These are phyloP conservation scores for Elegia similella DNA, from an alignment of 2,888 invertebrate genomes.

Conservation along the genomic window DNA sequence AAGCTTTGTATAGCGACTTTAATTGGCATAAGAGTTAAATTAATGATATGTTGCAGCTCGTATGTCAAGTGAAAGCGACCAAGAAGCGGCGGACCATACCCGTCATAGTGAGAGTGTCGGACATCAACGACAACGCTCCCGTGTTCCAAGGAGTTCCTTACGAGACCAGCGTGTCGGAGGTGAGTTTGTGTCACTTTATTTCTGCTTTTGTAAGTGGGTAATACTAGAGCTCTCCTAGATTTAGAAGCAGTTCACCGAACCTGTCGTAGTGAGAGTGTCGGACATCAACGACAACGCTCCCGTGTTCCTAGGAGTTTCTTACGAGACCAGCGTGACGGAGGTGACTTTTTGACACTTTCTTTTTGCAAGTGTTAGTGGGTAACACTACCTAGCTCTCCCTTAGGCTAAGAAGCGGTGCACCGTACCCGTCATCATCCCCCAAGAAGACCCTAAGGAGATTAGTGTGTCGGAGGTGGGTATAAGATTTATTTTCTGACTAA, in stretches of 20 bases:
- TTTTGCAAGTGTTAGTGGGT: too few relatives aligned
- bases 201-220: neutral
- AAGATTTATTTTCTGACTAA: conserved; percentile 75
- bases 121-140: conserved; percentile 95
- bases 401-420: conserved; percentile 88
- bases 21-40: neutral
- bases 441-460: conserved; percentile 91
- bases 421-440: conserved; percentile 92
- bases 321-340: conserved; percentile 84
- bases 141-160: conserved; percentile 92
- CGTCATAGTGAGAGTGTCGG: conserved; percentile 93
- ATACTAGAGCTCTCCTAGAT: neutral
- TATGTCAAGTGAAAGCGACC: conserved; percentile 90
- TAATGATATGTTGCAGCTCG: conserved; percentile 80
- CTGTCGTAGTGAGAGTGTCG: conserved; percentile 91
- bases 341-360: too few relatives aligned
- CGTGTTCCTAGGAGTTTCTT: conserved; percentile 91
- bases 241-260: too few relatives aligned
- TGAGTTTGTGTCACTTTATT: conserved; percentile 53
- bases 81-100: conserved; percentile 92
- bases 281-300: conserved; percentile 96
- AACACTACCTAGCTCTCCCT: too few relatives aligned
- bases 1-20: neutral
- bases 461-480: conserved; percentile 55
- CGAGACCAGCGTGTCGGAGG: conserved; percentile 92